These are phyloP conservation scores for Choristoneura rosaceana DNA, from an alignment of 2,888 invertebrate genomes.

Conservation along the genomic window DNA sequence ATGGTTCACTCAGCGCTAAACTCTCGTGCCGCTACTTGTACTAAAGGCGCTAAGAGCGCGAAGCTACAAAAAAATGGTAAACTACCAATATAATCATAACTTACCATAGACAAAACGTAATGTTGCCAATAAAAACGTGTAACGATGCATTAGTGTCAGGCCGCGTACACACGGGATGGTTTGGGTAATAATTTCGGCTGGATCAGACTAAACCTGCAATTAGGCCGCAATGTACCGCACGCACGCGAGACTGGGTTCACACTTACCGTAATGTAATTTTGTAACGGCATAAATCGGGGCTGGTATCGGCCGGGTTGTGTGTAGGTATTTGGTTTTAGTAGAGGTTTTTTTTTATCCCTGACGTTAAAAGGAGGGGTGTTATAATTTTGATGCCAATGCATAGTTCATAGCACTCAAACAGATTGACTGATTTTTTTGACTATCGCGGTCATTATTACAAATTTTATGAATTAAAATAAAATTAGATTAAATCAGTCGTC, in stretches of 20 bases:
- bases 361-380: too few relatives aligned
- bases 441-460: too few relatives aligned
- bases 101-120: conserved; percentile 9
- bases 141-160: conserved; percentile 17
- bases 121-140: conserved; percentile 15
- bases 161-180: conserved; percentile 9
- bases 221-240: conserved; percentile 20
- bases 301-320: background rate
- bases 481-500: too few relatives aligned
- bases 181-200: conserved; percentile 11
- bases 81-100: conserved; percentile 9
- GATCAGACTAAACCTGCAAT: conserved; percentile 23
- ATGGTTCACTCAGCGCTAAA: too few relatives aligned
- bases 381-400: too few relatives aligned
- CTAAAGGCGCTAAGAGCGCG: too few relatives aligned
- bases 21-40: too few relatives aligned
- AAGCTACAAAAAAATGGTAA: too few relatives aligned
- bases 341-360: background rate
- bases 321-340: background rate
- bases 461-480: too few relatives aligned
- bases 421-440: too few relatives aligned
- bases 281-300: conserved; percentile 5
- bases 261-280: conserved; percentile 19
- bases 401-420: too few relatives aligned
- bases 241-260: conserved; percentile 22